These are phyloP conservation scores for Nibea coibor DNA, from an alignment of 2,113 vertebrate genomes.

Conservation along the genomic window DNA sequence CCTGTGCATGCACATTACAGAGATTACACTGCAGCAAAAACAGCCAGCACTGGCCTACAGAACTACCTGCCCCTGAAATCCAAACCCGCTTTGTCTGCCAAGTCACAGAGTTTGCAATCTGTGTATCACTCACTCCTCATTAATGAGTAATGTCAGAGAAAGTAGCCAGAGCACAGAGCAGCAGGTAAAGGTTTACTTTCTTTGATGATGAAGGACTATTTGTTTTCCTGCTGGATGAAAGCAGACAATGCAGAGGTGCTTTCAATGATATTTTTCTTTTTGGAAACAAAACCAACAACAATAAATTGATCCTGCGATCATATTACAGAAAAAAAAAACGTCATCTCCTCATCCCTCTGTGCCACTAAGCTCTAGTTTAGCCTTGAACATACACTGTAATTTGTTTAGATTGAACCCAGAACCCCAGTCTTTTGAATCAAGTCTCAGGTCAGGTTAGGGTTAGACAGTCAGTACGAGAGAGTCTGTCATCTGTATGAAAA, in stretches of 20 bases:
- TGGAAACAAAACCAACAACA: background rate
- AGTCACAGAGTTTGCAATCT: constrained; percentile 45
- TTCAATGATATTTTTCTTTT: background rate
- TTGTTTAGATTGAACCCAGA: background rate
- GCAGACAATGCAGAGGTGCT: background rate
- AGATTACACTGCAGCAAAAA: constrained; percentile 66
- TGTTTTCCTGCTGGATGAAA: background rate
- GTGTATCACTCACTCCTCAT: constrained; percentile 39
- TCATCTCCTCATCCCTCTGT: background rate
- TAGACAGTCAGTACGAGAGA: too few relatives aligned
- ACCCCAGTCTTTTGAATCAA: background rate
- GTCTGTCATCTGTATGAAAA: too few relatives aligned
- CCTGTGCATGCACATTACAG: constrained; percentile 53
- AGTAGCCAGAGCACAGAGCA: constrained; percentile 10
- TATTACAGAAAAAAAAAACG: background rate
- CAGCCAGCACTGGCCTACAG: constrained; percentile 38
- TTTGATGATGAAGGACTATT: background rate
- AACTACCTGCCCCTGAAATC: constrained; percentile 25
- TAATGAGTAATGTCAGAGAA: constrained; percentile 42
- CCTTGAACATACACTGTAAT: background rate
- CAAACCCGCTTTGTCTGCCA: constrained; percentile 37
- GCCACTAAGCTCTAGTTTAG: too few relatives aligned
- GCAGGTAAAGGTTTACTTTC: background rate
- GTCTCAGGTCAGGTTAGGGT: too few relatives aligned
- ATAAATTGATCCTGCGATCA: background rate